Percentiles rank a stretch among this genome's conserved stretches.
Conservation (phyloP, 2,113 vertebrate species). For the Beaufortia kweichowensis region DNA sequence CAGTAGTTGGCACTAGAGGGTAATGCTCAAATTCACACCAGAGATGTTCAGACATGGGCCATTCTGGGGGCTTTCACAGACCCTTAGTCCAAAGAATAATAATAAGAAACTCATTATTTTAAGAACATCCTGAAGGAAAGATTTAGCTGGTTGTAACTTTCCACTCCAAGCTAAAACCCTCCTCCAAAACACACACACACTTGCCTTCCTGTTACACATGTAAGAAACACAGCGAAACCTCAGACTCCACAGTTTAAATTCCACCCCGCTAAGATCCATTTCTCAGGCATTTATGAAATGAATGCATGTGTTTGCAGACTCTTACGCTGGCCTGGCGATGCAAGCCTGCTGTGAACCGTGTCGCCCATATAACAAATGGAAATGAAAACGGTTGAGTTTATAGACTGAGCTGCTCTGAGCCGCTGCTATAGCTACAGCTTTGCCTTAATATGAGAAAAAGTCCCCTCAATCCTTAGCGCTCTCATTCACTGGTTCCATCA, state of each 20-base stretch:
- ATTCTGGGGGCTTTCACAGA: too few relatives aligned
- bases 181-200: neutral
- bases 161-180: neutral
- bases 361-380: neutral
- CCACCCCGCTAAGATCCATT: neutral
- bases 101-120: constrained; percentile 5
- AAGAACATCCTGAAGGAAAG: neutral
- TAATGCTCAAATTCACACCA: too few relatives aligned
- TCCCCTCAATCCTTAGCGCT: neutral
- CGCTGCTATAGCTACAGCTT: neutral
- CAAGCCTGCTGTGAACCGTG: neutral
- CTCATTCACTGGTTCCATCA: neutral
- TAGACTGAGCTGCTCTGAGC: constrained; percentile 5
- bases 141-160: too few relatives aligned
- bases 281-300: neutral
- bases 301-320: constrained; percentile 9
- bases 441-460: constrained; percentile 15
- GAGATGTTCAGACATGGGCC: too few relatives aligned
- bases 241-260: neutral
- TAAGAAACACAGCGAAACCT: neutral
- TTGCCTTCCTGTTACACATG: neutral
- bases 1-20: too few relatives aligned
- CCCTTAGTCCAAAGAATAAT: too few relatives aligned
- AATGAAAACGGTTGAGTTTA: neutral
- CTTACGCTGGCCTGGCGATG: neutral